phyloP scores from a whole-genome alignment of 2,797 vertebrate genomes.

The Lithobates pipiens region DNA sequence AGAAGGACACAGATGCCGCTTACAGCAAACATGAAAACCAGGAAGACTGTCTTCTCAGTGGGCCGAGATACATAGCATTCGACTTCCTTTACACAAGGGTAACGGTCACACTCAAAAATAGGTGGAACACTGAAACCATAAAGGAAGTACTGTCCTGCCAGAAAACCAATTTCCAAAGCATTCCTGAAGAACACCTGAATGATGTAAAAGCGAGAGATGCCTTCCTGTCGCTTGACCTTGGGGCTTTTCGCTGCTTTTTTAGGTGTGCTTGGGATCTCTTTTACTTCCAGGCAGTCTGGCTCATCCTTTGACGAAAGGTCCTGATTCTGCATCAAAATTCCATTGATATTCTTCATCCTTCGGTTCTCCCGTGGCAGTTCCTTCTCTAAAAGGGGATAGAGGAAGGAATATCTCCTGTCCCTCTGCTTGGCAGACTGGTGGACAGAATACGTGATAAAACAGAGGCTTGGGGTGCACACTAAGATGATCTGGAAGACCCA shows the following conservation, averaged over 20 bases:
- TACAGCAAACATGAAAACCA: constrained; percentile 92
- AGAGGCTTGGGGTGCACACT: constrained; percentile 87
- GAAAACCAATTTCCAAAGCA: constrained; percentile 87
- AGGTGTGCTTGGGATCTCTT: constrained; percentile 80
- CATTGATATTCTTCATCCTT: constrained; percentile 80
- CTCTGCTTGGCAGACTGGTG: constrained; percentile 86
- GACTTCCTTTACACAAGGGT: constrained; percentile 89
- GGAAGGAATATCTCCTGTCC: constrained; percentile 83
- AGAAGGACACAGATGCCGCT: constrained; percentile 89
- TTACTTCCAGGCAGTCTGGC: constrained; percentile 78
- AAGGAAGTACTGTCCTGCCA: constrained; percentile 88
- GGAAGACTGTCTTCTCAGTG: constrained; percentile 88
- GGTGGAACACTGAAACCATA: constrained; percentile 89
- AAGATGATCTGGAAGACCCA: constrained; percentile 90
- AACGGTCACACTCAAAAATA: constrained; percentile 87
- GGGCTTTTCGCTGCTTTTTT: constrained; percentile 75
- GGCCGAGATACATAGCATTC: constrained; percentile 92
- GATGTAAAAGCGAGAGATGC: constrained; percentile 89
- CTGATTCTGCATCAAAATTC: constrained; percentile 77
- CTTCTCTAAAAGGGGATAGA: constrained; percentile 82
- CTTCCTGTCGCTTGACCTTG: constrained; percentile 84
- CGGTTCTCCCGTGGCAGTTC: constrained; percentile 76
- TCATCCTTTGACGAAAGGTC: constrained; percentile 80
- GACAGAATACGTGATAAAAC: constrained; percentile 90
- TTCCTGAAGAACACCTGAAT: constrained; percentile 91